A percentile compares a stretch with the other conserved stretches of the same genome.
These are phyloP conservation scores for Dryobates pubescens DNA, from an alignment of 2,797 vertebrate genomes.

Conservation along the genomic window DNA sequence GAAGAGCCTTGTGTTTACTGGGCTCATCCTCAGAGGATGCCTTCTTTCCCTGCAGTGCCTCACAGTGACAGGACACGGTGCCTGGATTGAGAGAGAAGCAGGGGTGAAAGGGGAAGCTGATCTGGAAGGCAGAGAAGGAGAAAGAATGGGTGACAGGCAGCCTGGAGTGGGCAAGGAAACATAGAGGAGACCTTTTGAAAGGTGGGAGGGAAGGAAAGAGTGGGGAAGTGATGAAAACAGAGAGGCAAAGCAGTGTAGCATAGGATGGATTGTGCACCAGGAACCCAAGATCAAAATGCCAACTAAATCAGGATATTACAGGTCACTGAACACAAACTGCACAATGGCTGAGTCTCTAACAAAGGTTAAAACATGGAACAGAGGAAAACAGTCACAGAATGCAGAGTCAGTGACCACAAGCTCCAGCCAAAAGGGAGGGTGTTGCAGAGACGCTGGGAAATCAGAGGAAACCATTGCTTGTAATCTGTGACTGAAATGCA, in stretches of 20 bases:
- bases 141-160: not conserved
- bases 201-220: not conserved
- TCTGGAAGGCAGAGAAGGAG: not conserved
- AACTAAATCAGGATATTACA: slow-evolving; percentile 43
- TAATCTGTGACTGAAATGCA: slow-evolving; percentile 43
- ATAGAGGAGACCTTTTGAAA: not conserved
- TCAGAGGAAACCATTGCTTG: slow-evolving; percentile 61
- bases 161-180: not conserved
- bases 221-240: not conserved
- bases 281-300: slow-evolving; percentile 49
- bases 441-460: not conserved
- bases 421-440: slow-evolving; percentile 28
- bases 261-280: not conserved
- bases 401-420: slow-evolving; percentile 65
- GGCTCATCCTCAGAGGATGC: not conserved
- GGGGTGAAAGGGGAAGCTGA: not conserved
- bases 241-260: not conserved
- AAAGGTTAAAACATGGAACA: slow-evolving; percentile 69
- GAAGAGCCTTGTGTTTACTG: not conserved
- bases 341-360: slow-evolving; percentile 44
- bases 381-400: slow-evolving; percentile 60
- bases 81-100: not conserved
- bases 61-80: not conserved
- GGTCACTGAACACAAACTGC: slow-evolving; percentile 61
- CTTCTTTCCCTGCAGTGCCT: not conserved